phyloP scores from a whole-genome alignment of 1,140 invertebrate genomes.

The Teleogryllus occipitalis region DNA sequence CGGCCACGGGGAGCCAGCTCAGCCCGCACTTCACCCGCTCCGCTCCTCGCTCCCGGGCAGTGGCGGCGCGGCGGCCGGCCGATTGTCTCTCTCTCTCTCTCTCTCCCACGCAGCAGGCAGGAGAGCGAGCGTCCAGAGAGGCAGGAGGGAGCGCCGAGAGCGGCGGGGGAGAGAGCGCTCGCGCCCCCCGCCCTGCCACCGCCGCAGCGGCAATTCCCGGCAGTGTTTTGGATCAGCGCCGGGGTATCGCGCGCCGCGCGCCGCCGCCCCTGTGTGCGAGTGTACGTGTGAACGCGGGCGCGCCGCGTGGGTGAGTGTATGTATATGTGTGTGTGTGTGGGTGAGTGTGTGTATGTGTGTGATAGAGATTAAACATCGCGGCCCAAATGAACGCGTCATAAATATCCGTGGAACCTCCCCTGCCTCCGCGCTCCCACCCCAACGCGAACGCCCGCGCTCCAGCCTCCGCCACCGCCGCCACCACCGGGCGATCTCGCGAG shows the following conservation, averaged over 20 bases:
- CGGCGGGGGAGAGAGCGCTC: too few relatives aligned
- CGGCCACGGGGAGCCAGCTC: too few relatives aligned
- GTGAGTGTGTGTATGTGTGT: not conserved
- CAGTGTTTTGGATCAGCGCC: not conserved
- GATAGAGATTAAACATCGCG: slow-evolving; percentile 4
- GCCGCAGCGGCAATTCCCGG: not conserved
- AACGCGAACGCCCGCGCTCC: not conserved
- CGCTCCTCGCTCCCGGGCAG: too few relatives aligned
- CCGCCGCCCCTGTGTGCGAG: not conserved
- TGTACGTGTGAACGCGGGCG: not conserved
- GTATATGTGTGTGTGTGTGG: not conserved
- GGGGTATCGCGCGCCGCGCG: not conserved
- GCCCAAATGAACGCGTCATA: slow-evolving; percentile 3
- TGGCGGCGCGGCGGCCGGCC: too few relatives aligned
- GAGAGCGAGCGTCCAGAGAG: too few relatives aligned
- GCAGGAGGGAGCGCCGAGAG: too few relatives aligned
- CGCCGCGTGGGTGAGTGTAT: not conserved
- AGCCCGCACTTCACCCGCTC: too few relatives aligned
- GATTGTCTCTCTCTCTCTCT: too few relatives aligned
- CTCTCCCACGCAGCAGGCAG: too few relatives aligned
- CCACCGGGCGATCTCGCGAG: not conserved
- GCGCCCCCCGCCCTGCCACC: too few relatives aligned
- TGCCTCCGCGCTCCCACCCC: not conserved
- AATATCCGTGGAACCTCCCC: not conserved
- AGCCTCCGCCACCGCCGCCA: not conserved